Base-by-base conservation (phyloP, 2,888 invertebrate species). In the Drosophila bunnanda region DNA sequence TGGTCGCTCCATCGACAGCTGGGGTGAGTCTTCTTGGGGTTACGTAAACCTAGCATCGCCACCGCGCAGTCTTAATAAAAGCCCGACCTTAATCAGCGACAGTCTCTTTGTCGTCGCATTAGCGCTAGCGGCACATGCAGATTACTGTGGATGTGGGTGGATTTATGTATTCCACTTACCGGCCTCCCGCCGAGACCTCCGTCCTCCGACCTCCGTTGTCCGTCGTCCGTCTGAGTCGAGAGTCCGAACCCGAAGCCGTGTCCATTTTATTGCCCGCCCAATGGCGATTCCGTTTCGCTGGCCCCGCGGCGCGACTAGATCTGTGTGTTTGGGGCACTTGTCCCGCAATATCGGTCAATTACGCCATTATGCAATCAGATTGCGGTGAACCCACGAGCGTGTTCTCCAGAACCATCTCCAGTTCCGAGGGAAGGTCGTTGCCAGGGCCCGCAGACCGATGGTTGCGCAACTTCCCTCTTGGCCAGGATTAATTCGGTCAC, bases 1-100 rank as follows among this genome's bases (percentile, higher is more conserved):
- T 67, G 97, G 97, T 60, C 94, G 97, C 83, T 96, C 96, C 9
- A 95, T 94, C 20, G 93, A 94, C 12, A 96, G 96, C 92, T 98
- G 97, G 97, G 95, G 97, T 97, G 92, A 96, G 97, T 95, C 96
- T 96, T 95, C 46, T 43, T 22, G 20, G 34, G 50, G 60, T 88
- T 78, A 79, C 80, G 83, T 80, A 77, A 85, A 60, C 36, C 8
- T 54, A 22, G 50, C 22, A 34, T 25, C 17, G 36, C 39, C n/a
- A 46, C 28, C 22, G 32, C 65, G 67, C 66, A 81, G 77, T 81
- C 79, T 88, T 77, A 52, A 58, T 56, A 70, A 72, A 77, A 80
- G 84, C 75, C 78, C 64, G 70, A 68, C 72, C 80, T 85, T 75
- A 87, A 87, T 90, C 88, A 88, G 75, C 53, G 56, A 74, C 57